Percentiles rank a stretch among this genome's conserved stretches.
Conservation (phyloP, 2,113 vertebrate genomes). For the Trematomus loennbergii region DNA sequence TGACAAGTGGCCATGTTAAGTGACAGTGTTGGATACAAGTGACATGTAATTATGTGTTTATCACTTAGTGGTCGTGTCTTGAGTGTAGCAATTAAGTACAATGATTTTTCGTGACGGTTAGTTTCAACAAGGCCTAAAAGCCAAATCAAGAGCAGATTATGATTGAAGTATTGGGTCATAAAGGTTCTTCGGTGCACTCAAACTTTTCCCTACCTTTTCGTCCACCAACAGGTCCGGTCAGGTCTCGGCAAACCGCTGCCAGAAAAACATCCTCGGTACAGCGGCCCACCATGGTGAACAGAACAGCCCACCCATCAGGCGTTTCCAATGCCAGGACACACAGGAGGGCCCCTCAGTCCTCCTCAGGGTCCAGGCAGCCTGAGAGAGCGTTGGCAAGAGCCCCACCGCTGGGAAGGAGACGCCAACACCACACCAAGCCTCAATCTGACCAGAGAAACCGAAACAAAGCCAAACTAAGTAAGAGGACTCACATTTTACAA, state of each 20-base stretch:
- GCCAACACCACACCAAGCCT: conserved; percentile 82
- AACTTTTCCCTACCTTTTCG: conserved; percentile 16
- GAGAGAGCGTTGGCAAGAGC: conserved; percentile 79
- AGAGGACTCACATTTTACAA: conserved; percentile 49
- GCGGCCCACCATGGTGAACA: conserved; percentile 78
- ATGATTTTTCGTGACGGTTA: conserved; percentile 18
- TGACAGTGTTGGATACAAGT: conserved; percentile 20
- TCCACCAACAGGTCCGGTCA: conserved; percentile 56
- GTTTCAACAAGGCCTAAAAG: conserved; percentile 19
- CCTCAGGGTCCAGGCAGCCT: conserved; percentile 86
- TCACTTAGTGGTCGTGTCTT: conserved; percentile 28
- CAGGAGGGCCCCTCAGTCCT: conserved; percentile 87
- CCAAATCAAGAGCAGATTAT: conserved; percentile 2
- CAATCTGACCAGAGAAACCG: conserved; percentile 88
- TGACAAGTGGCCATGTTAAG: conserved; percentile 29
- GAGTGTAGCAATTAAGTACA: conserved; percentile 15
- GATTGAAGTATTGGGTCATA: conserved; percentile 20
- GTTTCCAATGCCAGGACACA: conserved; percentile 77
- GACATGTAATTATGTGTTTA: conserved; percentile 38
- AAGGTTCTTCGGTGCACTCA: conserved; percentile 11
- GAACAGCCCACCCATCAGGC: conserved; percentile 74
- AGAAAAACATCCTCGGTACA: conserved; percentile 44
- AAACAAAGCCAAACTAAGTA: conserved; percentile 89
- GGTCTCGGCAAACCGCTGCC: conserved; percentile 38
- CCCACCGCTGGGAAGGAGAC: conserved; percentile 82